Conservation (phyloP, 2,797 vertebrate species). For the Sphenodon punctatus region DNA sequence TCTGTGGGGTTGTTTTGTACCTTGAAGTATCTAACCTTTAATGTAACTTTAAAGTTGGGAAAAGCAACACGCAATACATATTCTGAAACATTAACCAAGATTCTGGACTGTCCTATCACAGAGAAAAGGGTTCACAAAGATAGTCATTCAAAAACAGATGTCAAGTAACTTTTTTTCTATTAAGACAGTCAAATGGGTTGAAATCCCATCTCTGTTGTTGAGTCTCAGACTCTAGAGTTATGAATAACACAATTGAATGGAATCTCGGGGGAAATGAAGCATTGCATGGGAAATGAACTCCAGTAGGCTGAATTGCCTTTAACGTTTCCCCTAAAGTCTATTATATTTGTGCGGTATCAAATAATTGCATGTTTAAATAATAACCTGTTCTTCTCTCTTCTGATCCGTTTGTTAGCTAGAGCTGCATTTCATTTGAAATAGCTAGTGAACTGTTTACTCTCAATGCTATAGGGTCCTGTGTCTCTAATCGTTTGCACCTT, state of each 20-base stretch:
- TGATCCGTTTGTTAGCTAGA: not conserved
- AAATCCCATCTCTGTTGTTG: conserved; percentile 23
- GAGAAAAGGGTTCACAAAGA: not conserved
- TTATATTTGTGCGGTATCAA: not conserved
- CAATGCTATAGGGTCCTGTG: not conserved
- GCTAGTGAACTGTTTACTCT: not conserved
- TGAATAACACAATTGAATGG: conserved; percentile 19
- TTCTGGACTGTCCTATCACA: not conserved
- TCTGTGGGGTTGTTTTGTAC: no score
- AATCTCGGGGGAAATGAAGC: not conserved
- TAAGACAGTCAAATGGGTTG: conserved; percentile 48
- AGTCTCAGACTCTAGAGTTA: conserved; percentile 31
- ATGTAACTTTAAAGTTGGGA: not conserved
- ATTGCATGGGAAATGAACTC: conserved; percentile 37
- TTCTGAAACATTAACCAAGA: not conserved
- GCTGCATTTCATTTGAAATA: not conserved
- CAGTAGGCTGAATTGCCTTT: conserved; percentile 18
- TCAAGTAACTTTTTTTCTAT: conserved; percentile 45
- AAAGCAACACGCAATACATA: not conserved
- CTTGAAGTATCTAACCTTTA: fast-evolving
- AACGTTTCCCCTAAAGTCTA: conserved; percentile 29
- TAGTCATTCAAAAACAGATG: conserved; percentile 36
- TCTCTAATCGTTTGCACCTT: not conserved
- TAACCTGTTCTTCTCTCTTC: not conserved
- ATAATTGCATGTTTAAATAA: conserved; percentile 21